Evolutionary conservation across 2,797 vertebrate species (phyloP).

Genomic region (Channallabes apus): DNA sequence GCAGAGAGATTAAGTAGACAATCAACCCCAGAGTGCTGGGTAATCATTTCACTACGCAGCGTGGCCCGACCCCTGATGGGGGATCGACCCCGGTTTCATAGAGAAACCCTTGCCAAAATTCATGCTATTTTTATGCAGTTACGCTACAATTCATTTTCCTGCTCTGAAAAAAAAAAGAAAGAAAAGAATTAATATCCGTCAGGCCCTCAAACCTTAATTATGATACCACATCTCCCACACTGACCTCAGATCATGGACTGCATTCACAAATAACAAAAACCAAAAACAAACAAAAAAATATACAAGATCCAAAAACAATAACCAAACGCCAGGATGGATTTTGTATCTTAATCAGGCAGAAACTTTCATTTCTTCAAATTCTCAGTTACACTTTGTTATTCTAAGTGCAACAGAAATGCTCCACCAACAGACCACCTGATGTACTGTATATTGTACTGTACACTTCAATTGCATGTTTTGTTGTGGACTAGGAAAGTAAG

Average conservation of each 20-base stretch:
- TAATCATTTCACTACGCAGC: conserved; percentile 73
- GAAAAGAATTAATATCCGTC: neutral
- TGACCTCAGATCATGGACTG: neutral
- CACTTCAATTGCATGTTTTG: neutral
- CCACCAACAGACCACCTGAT: neutral
- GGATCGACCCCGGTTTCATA: conserved; percentile 41
- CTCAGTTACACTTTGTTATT: neutral
- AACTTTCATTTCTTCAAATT: neutral
- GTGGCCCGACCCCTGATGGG: conserved; percentile 54
- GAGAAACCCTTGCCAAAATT: neutral
- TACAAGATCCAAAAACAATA: too few relatives aligned
- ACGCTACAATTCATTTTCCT: neutral
- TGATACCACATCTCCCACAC: neutral
- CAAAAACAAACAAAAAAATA: too few relatives aligned
- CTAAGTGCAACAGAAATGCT: neutral
- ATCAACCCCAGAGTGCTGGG: conserved; percentile 69
- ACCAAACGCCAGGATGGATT: neutral
- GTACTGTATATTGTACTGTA: neutral
- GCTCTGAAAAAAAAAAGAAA: neutral
- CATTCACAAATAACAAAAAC: neutral
- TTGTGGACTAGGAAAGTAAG: neutral
- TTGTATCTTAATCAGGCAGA: neutral
- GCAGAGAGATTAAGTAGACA: conserved; percentile 75
- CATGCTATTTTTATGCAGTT: conserved; percentile 24
- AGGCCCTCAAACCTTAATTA: neutral